Evolutionary conservation across 2,113 vertebrate species (phyloP).

Genomic region (Corynorhinus townsendii): DNA sequence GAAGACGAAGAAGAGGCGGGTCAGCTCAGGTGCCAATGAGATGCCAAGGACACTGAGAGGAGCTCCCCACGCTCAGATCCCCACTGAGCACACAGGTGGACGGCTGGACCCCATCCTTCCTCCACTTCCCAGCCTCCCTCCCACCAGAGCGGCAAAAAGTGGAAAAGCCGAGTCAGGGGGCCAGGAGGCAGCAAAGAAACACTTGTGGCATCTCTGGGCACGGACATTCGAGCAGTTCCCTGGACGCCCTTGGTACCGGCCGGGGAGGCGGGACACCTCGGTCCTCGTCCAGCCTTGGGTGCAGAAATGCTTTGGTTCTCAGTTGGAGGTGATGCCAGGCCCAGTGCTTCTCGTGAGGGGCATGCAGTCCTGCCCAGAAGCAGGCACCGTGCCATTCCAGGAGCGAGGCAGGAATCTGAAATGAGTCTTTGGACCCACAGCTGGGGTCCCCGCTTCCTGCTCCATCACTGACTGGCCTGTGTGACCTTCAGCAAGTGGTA

Average conservation of each 20-base stretch:
- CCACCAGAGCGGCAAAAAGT: neutral
- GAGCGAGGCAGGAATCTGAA: neutral
- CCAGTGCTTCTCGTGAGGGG: accelerated
- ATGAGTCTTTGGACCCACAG: neutral
- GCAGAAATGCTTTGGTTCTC: neutral
- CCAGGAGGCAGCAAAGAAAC: neutral
- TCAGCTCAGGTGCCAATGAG: accelerated
- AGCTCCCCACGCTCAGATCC: neutral
- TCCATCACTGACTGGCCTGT: neutral
- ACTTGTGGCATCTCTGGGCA: accelerated
- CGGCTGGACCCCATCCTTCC: accelerated
- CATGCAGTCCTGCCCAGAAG: neutral
- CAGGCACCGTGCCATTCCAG: neutral
- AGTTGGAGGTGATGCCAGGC: neutral
- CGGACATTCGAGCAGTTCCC: neutral
- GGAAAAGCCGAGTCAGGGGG: neutral
- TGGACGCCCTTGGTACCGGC: accelerated
- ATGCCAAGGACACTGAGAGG: neutral
- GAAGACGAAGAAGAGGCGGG: neutral
- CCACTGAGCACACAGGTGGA: neutral
- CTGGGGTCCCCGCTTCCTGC: neutral
- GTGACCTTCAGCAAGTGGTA: neutral
- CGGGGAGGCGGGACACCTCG: neutral
- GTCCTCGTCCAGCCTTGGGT: neutral
- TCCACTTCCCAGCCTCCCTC: neutral